Conservation (phyloP, 2,113 vertebrate genomes). For the Condylura cristata region DNA sequence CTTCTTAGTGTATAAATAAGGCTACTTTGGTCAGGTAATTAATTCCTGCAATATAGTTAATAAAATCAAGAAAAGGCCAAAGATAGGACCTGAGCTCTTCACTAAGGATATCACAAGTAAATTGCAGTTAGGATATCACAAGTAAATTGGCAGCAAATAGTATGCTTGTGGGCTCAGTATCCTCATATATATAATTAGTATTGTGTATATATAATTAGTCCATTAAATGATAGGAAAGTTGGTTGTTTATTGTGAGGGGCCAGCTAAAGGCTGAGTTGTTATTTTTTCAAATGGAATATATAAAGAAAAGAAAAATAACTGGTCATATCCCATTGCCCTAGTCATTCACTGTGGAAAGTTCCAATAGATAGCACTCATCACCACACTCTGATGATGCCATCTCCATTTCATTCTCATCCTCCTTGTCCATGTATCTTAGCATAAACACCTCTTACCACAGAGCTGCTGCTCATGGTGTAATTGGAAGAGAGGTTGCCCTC, state of each 20-base stretch:
- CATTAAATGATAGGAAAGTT: not conserved
- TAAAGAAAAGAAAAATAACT: not conserved
- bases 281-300: not conserved
- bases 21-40: not conserved
- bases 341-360: not conserved
- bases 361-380: accelerated
- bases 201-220: too few relatives aligned
- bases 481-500: too few relatives aligned
- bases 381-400: not conserved
- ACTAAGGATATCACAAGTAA: not conserved
- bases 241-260: too few relatives aligned
- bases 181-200: too few relatives aligned
- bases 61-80: not conserved
- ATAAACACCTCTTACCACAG: not conserved
- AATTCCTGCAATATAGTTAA: not conserved
- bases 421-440: not conserved
- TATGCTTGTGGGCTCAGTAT: too few relatives aligned
- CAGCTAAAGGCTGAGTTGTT: not conserved
- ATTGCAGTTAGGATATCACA: not conserved
- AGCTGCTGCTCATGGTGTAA: too few relatives aligned
- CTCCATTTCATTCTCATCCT: not conserved
- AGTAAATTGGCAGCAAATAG: not conserved
- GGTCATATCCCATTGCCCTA: too few relatives aligned
- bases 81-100: not conserved
- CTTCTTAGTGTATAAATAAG: not conserved